These are phyloP conservation scores for Ophthalmolycus amberensis DNA, from an alignment of 2,113 vertebrate genomes.

Conservation along the genomic window DNA sequence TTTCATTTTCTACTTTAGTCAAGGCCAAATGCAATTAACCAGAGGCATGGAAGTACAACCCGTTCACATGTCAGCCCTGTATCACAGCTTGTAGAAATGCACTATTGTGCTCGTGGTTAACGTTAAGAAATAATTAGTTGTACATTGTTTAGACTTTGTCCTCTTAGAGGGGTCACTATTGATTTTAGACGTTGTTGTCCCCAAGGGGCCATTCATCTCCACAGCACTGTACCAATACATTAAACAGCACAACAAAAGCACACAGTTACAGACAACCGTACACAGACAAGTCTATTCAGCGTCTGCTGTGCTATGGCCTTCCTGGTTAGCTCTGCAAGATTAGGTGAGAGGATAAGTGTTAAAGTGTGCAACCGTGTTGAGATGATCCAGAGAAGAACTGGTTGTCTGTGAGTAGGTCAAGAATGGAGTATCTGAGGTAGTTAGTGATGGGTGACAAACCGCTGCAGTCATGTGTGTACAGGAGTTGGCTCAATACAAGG, in stretches of 20 bases:
- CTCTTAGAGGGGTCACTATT: neutral
- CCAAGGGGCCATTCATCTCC: neutral
- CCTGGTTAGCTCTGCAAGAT: no score
- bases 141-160: neutral
- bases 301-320: no score
- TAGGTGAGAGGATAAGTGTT: no score
- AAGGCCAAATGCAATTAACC: no score
- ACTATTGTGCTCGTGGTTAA: neutral
- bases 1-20: neutral
- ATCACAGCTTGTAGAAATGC: neutral
- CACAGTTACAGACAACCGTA: neutral
- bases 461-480: neutral
- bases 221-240: neutral
- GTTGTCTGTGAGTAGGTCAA: no score
- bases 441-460: neutral
- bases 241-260: neutral
- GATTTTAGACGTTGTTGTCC: neutral
- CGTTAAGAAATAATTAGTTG: neutral
- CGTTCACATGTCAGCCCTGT: neutral
- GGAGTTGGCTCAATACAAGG: neutral
- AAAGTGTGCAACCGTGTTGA: neutral
- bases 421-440: neutral
- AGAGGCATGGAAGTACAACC: neutral
- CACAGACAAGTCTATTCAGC: neutral
- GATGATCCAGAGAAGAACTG: neutral